Evolutionary conservation across 2,113 vertebrate species (phyloP).

Genomic region (Pampusana beccarii): DNA sequence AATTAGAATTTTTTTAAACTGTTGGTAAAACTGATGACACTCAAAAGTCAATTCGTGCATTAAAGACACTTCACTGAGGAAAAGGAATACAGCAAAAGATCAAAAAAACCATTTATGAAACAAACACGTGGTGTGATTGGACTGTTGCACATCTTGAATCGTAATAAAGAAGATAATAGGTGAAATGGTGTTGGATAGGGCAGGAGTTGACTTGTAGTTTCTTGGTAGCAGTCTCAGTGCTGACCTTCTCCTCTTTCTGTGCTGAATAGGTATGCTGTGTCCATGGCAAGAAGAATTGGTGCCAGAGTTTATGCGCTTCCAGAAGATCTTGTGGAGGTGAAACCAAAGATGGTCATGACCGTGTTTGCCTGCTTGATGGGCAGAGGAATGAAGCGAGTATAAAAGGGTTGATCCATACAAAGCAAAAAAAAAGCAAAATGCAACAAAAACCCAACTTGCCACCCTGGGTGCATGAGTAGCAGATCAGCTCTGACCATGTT

Average conservation of each 20-base stretch:
- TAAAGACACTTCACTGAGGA: not conserved
- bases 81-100: not conserved
- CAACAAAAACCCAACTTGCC: constrained; percentile 42
- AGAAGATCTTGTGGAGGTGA: constrained; percentile 90
- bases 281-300: constrained; percentile 92
- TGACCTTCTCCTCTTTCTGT: not conserved
- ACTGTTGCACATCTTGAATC: not conserved
- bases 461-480: constrained; percentile 66
- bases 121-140: not conserved
- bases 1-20: not conserved
- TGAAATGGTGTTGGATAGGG: not conserved
- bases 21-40: not conserved
- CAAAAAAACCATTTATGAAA: not conserved
- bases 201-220: not conserved
- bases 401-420: constrained; percentile 44
- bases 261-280: constrained; percentile 84
- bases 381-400: constrained; percentile 91
- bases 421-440: not conserved
- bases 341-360: constrained; percentile 96
- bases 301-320: constrained; percentile 91
- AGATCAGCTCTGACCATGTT: constrained; percentile 74
- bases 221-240: not conserved
- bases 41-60: not conserved
- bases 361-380: constrained; percentile 98
- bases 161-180: not conserved